These are phyloP conservation scores for Bubo blakistoni DNA, from an alignment of 2,113 vertebrate species.

Conservation along the genomic window DNA sequence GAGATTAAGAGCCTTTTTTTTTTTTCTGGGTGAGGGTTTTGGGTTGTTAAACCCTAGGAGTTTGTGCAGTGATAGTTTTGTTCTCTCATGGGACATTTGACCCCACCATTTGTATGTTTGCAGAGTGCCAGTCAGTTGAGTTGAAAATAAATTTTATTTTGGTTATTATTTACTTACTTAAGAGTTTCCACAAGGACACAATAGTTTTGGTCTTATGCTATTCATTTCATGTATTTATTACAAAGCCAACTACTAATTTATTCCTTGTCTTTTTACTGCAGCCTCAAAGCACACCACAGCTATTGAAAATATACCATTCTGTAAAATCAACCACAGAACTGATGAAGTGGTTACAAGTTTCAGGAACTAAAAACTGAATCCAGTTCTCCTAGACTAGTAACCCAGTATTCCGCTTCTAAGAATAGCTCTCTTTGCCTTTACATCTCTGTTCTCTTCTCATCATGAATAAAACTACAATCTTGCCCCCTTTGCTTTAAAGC, in stretches of 20 bases:
- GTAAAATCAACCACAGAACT: background rate
- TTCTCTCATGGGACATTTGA: too few relatives aligned
- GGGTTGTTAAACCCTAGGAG: too few relatives aligned
- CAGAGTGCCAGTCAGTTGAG: too few relatives aligned
- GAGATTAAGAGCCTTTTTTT: too few relatives aligned
- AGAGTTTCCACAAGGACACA: too few relatives aligned
- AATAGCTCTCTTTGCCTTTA: background rate
- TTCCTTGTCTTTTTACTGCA: background rate
- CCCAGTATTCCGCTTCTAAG: background rate
- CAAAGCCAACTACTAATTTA: background rate
- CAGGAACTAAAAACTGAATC: background rate
- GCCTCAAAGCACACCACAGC: background rate
- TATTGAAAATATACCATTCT: background rate
- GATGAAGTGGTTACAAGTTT: background rate
- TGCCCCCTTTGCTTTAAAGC: background rate
- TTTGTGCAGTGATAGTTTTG: too few relatives aligned
- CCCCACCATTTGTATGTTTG: too few relatives aligned
- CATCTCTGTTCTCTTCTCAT: background rate
- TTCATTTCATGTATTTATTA: background rate
- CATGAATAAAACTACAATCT: background rate
- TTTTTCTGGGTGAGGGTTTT: too few relatives aligned
- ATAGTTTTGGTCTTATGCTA: fast-evolving
- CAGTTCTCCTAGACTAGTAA: background rate
- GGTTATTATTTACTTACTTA: too few relatives aligned
- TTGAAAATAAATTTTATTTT: too few relatives aligned